phyloP scores from a whole-genome alignment of 2,797 vertebrate genomes.

The Spatula versicolor region DNA sequence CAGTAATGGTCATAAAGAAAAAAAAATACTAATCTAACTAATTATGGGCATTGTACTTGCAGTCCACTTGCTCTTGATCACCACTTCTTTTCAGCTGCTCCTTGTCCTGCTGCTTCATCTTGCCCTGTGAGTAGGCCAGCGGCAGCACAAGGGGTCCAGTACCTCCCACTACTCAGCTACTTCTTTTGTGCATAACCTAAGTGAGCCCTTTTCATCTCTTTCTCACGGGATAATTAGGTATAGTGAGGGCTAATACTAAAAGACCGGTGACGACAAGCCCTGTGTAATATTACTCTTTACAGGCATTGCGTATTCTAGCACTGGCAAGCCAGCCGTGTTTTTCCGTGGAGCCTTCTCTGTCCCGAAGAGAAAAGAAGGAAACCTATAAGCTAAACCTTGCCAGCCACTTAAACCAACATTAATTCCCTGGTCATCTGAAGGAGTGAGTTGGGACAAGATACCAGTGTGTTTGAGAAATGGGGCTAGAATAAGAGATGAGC shows the following conservation, averaged over 20 bases:
- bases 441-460: neutral
- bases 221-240: neutral
- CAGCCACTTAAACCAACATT: neutral
- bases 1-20: neutral
- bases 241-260: neutral
- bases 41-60: slow-evolving; percentile 1
- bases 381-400: neutral
- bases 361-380: neutral
- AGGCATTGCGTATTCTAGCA: neutral
- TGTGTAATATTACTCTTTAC: neutral
- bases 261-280: neutral
- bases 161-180: neutral
- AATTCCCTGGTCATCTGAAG: neutral
- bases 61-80: slow-evolving; percentile 44
- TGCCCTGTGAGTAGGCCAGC: neutral
- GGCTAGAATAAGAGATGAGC: neutral
- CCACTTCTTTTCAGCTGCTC: neutral
- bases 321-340: neutral
- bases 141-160: neutral
- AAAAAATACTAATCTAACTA: slow-evolving; percentile 26
- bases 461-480: neutral
- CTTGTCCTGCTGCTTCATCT: neutral
- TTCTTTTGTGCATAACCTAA: neutral
- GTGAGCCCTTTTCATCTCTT: neutral
- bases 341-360: neutral